Percentiles rank a stretch among this genome's conserved stretches.
phyloP scores from a whole-genome alignment of 2,888 invertebrate genomes.

The Actias luna region DNA sequence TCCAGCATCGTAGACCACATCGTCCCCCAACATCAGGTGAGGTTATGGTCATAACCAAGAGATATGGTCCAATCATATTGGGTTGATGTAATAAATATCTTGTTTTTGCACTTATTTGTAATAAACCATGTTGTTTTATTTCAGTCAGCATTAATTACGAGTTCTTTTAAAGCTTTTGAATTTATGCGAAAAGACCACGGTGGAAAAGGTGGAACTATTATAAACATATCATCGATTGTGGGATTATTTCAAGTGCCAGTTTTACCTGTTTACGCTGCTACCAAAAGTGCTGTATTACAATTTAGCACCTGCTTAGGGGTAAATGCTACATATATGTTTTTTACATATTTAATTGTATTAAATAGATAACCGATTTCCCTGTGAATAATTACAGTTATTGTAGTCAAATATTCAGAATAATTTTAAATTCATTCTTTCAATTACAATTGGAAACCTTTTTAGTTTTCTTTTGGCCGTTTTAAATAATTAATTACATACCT shows the following conservation, averaged over 20 bases:
- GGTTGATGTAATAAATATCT: no score
- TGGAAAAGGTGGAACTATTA: conserved; percentile 63
- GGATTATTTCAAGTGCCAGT: conserved; percentile 46
- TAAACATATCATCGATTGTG: conserved; percentile 67
- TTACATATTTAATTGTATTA: neutral
- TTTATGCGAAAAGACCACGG: conserved; percentile 63
- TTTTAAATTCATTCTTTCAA: neutral
- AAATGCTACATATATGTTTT: conserved; percentile 33
- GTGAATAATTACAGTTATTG: no score
- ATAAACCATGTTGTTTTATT: conserved; percentile 28
- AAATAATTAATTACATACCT: neutral
- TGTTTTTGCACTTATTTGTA: neutral
- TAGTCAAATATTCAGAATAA: neutral
- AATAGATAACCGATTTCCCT: no score
- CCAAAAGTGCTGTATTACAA: conserved; percentile 67
- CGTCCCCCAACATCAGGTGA: no score
- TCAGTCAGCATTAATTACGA: conserved; percentile 62
- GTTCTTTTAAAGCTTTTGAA: conserved; percentile 61
- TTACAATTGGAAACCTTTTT: neutral
- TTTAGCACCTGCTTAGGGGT: conserved; percentile 71
- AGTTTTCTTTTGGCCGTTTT: no score
- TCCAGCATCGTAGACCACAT: no score
- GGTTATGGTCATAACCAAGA: no score
- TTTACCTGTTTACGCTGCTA: conserved; percentile 63
- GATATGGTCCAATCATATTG: no score